Evolutionary conservation across 2,113 vertebrate genomes (phyloP), one percentile per base, ranked within the genome.

Genomic region (Ovibos moschatus): DNA sequence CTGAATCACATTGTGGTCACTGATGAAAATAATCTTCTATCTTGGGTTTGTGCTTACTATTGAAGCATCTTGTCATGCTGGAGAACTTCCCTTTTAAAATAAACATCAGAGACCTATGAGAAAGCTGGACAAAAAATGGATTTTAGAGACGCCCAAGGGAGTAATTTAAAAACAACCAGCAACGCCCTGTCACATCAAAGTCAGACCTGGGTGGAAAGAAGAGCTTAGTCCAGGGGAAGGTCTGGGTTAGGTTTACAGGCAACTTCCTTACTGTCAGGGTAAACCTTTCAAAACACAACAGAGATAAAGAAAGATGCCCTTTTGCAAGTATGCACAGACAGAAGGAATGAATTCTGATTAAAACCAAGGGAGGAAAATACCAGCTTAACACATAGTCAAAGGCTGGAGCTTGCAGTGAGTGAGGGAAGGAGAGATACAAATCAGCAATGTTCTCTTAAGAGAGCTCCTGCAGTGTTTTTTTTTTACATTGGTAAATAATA

Each of bases 91-190:
- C 11, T 58, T 95, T 87, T 76, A 50, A 62, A 94, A 55, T 21
- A 55, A 93, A 93, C 28, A 50, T 51, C 82, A 62, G 74, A 89
- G 88, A 57, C 64, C 43, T 15, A 16, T 16, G 85, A 57, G 57
- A 90, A 94, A 79, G 36, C 43, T 90, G 84, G 79, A 57, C 27
- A 28, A 60, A 82, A 76, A 58, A 40, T 47, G 36, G 36, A 64
- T 45, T 40, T 43, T 71, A 28, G 16, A 94, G 87, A 85, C 0
- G 10, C 43, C 92, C 76, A 50, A 55, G 51, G 89, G 27, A 57
- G n/a, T 83, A 60, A 95, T 91, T 96, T 90, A 88, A 83, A 82
- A 96, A 88, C 71, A n/a, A 60, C 40, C 67, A 51, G 87, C 30
- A 76, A 60, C 13, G 76, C 21, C 16, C 36, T 36, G 47, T 27